Evolutionary conservation across 2,113 vertebrate genomes (phyloP), one percentile per base, ranked within the genome.

Genomic region (Ahaetulla prasina): DNA sequence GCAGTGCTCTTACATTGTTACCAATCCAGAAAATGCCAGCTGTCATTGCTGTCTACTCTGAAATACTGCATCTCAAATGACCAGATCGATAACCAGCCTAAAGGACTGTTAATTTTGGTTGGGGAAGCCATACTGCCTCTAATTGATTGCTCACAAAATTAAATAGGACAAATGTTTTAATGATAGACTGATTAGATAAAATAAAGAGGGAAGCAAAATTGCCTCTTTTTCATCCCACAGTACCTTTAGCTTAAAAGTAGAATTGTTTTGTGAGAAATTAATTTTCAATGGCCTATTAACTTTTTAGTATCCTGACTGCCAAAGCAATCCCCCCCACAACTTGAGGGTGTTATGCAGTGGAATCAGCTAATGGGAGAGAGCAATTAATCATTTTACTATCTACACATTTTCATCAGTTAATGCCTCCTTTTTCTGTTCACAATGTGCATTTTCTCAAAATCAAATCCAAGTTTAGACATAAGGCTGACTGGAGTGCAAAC

Each of bases 241-340:
- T 18, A 43, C 45, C 39, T 57, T 60, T 63, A 86, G 3, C 45
- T 49, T 68, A 53, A 35, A 50, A 25, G 85, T 45, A 52, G 27
- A 87, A 87, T 91, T 47, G 25, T n/a, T 25, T 47, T 55, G 22
- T 23, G 53, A 25, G 12, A 91, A 91, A 53, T 85, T 57, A 53
- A 91, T 57, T 91, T 16, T 90, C 35, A 30, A 27, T 85, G 90
- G 25, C 92, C 91, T 23, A 8, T 89, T 94, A 87, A 27, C 4
- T 30, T 94, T 94, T 91, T 92, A 80, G 49, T 68, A 90, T 94
- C 85, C 88, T 87, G 8, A 11, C 22, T 22, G 45, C 27, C 23
- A 57, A n/a, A 45, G 12, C 1, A 55, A 47, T 4, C 35, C 20
- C 10, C 2, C 11, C 18, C 0, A 60, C 25, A 1, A 16, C 80